Conservation (phyloP, 2,888 invertebrate species). For the Eledone cirrhosa region DNA sequence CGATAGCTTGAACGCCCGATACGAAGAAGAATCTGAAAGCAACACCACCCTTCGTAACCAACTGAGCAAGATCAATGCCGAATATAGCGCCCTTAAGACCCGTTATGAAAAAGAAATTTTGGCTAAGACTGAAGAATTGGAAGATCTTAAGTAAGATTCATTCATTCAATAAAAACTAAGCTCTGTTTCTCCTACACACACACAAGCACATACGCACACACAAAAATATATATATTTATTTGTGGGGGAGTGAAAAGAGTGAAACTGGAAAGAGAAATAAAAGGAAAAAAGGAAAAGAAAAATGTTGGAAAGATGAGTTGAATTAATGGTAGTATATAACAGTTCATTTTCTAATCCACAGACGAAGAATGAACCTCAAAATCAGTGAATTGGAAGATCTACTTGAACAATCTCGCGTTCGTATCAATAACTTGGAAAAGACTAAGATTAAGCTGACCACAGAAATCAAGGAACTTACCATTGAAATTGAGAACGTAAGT, state of each 20-base stretch:
- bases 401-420: conserved; percentile 90
- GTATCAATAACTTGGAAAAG: conserved; percentile 91
- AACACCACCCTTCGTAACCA: conserved; percentile 96
- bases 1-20: conserved; percentile 80
- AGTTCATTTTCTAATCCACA: conserved; percentile 36
- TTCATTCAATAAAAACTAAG: too few relatives aligned
- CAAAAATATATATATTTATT: too few relatives aligned
- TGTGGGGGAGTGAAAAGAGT: too few relatives aligned
- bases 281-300: too few relatives aligned
- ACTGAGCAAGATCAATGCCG: conserved; percentile 89
- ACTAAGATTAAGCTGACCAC: conserved; percentile 96
- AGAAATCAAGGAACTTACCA: conserved; percentile 97
- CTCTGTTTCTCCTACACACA: too few relatives aligned
- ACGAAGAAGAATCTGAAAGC: conserved; percentile 97
- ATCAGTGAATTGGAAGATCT: conserved; percentile 91
- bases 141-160: conserved; percentile 70
- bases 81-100: conserved; percentile 84
- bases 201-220: too few relatives aligned
- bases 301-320: too few relatives aligned
- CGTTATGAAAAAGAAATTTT: conserved; percentile 95
- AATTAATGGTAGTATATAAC: too few relatives aligned
- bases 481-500: conserved; percentile 92
- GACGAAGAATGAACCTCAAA: conserved; percentile 63
- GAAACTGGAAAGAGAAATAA: too few relatives aligned
- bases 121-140: conserved; percentile 90